Evolutionary conservation across 2,888 invertebrate genomes (phyloP).

Genomic region (Cosmia trapezina): DNA sequence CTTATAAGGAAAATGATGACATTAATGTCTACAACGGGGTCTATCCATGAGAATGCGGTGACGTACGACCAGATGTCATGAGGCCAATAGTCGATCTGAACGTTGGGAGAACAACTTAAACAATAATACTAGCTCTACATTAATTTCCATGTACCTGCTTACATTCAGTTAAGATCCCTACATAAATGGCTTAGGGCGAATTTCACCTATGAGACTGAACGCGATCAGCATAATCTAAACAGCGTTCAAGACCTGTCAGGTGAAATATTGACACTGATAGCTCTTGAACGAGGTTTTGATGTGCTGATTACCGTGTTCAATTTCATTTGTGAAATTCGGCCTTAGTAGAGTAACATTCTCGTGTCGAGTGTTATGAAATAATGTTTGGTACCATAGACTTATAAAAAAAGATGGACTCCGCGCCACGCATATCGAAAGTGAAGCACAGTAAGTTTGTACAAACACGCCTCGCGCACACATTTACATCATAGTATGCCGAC

Average conservation of each 20-base stretch:
- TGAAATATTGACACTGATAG: neutral
- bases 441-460: too few relatives aligned
- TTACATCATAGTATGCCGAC: too few relatives aligned
- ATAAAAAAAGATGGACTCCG: too few relatives aligned
- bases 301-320: neutral
- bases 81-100: slow-evolving; percentile 33
- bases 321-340: neutral
- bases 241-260: neutral
- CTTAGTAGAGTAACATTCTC: neutral
- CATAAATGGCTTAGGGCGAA: neutral
- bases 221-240: neutral
- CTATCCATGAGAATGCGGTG: slow-evolving; percentile 44
- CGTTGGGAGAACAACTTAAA: slow-evolving; percentile 21
- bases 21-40: slow-evolving; percentile 47
- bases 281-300: neutral
- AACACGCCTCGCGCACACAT: too few relatives aligned
- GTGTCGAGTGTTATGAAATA: neutral
- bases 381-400: neutral
- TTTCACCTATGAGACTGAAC: neutral
- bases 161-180: neutral
- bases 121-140: slow-evolving; percentile 13
- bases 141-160: neutral
- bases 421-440: too few relatives aligned
- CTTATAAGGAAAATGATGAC: slow-evolving; percentile 53
- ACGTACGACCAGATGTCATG: slow-evolving; percentile 41